These are phyloP conservation scores for Rafetus swinhoei DNA, from an alignment of 2,113 vertebrate genomes.

Conservation along the genomic window DNA sequence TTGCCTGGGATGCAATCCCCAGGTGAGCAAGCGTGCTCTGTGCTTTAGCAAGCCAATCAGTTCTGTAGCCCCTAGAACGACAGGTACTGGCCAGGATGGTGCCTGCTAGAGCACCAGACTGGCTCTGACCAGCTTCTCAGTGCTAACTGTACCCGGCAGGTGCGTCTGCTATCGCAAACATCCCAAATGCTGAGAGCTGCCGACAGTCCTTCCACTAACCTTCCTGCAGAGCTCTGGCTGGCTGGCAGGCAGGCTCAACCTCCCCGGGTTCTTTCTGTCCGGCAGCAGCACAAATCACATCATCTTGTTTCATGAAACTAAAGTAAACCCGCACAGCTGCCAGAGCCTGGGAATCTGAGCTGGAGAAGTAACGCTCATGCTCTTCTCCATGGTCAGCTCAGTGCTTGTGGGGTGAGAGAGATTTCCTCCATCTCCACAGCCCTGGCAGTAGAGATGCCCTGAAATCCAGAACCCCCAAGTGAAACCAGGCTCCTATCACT, in stretches of 20 bases:
- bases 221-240: neutral
- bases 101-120: constrained; percentile 53
- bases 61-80: neutral
- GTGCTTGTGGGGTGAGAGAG: neutral
- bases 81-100: constrained; percentile 57
- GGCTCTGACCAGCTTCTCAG: constrained; percentile 44
- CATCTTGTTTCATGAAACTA: neutral
- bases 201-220: neutral
- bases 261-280: neutral
- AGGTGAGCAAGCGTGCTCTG: constrained; percentile 18
- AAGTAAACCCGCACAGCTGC: neutral
- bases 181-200: neutral
- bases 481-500: neutral
- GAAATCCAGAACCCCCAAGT: neutral
- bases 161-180: neutral
- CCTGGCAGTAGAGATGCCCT: neutral
- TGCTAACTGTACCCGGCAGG: constrained; percentile 19
- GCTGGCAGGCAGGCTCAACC: neutral
- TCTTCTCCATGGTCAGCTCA: neutral
- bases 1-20: constrained; percentile 35
- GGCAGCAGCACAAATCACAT: neutral
- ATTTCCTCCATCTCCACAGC: neutral
- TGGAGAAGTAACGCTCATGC: neutral
- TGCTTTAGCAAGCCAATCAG: constrained; percentile 76
- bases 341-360: neutral